Percentiles rank a stretch among this genome's conserved stretches.
These are phyloP conservation scores for Cepaea hortensis DNA, from an alignment of 2,888 invertebrate species.

Conservation along the genomic window DNA sequence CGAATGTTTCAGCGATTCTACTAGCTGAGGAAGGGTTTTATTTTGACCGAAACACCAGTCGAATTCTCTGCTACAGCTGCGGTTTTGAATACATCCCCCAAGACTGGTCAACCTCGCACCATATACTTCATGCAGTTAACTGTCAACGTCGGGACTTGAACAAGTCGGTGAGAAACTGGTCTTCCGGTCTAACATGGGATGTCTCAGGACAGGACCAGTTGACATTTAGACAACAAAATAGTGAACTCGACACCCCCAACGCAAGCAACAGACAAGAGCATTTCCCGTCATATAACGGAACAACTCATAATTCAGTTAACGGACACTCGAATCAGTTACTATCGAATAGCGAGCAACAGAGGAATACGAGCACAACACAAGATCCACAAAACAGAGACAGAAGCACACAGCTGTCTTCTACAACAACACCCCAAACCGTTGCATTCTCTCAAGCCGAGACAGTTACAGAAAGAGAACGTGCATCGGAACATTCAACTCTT, in stretches of 20 bases:
- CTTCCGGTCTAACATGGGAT: background rate
- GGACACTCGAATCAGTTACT: background rate
- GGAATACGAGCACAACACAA: too few relatives aligned
- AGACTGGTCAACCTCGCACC: background rate
- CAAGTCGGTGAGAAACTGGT: background rate
- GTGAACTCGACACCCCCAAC: background rate
- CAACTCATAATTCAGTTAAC: background rate
- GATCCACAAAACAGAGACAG: too few relatives aligned
- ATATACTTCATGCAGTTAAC: background rate
- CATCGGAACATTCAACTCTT: background rate
- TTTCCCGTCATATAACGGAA: background rate
- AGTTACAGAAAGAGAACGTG: background rate
- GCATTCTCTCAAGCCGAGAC: background rate
- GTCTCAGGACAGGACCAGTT: too few relatives aligned
- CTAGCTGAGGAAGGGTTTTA: conserved; percentile 3
- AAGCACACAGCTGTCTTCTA: too few relatives aligned
- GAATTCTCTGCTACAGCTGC: background rate
- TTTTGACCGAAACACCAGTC: background rate
- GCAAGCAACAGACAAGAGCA: background rate
- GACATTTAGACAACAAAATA: background rate
- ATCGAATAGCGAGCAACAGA: background rate
- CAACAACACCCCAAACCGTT: too few relatives aligned
- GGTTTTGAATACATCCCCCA: background rate
- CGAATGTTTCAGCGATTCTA: background rate
- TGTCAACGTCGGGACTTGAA: background rate